A percentile compares a stretch with the other conserved stretches of the same genome.
Conservation (phyloP, 2,113 vertebrate genomes). For the Apteryx mantelli region DNA sequence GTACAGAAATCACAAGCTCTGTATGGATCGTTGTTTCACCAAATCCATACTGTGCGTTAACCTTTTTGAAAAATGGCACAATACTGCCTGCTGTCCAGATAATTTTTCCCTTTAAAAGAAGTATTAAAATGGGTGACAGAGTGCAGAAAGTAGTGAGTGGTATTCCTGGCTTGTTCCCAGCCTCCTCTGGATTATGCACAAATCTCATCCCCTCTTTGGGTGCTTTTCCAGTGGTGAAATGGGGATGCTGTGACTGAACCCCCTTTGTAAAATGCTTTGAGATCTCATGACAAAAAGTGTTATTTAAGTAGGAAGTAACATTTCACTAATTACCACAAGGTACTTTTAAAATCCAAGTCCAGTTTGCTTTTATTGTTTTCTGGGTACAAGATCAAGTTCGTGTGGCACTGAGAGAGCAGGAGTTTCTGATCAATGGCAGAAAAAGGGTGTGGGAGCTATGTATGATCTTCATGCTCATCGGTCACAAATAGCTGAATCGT, state of each 20-base stretch:
- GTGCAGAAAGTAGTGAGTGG: not conserved
- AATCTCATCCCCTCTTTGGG: not conserved
- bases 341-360: not conserved
- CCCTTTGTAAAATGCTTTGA: not conserved
- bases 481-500: not conserved
- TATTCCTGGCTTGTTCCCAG: not conserved
- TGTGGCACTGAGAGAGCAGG: not conserved
- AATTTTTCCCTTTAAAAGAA: not conserved
- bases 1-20: not conserved
- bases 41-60: not conserved
- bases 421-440: not conserved
- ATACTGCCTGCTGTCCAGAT: not conserved
- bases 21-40: not conserved
- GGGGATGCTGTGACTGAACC: not conserved
- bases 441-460: not conserved
- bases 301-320: not conserved
- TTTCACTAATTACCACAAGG: not conserved
- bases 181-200: not conserved
- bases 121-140: not conserved
- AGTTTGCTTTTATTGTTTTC: not conserved
- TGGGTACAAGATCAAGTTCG: not conserved
- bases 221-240: not conserved
- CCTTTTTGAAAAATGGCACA: not conserved
- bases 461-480: rapidly evolving
- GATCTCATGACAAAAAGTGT: not conserved